These are phyloP conservation scores for Cephalopholis sonnerati DNA, from an alignment of 2,113 vertebrate species.

Conservation along the genomic window DNA sequence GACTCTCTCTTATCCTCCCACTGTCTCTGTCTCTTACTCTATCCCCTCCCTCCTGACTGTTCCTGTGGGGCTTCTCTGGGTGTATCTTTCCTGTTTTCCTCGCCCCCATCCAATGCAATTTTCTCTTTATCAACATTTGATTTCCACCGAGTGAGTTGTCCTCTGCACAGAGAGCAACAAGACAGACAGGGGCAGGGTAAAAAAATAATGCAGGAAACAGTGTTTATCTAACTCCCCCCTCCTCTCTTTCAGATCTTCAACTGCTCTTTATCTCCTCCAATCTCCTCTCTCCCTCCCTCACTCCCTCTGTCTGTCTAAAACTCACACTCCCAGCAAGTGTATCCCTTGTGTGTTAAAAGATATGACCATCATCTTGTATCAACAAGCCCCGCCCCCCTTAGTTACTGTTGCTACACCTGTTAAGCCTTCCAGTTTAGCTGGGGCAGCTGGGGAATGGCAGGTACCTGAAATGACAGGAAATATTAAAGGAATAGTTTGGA, in stretches of 20 bases:
- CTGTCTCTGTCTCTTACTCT: not conserved
- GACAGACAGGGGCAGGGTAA: conserved; percentile 19
- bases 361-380: conserved; percentile 21
- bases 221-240: conserved; percentile 62
- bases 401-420: not conserved
- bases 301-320: conserved; percentile 15
- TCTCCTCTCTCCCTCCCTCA: conserved; percentile 15
- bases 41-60: conserved; percentile 27
- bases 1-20: not conserved
- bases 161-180: conserved; percentile 42
- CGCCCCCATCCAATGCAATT: conserved; percentile 70
- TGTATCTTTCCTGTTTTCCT: conserved; percentile 81
- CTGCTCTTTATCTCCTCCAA: conserved; percentile 52
- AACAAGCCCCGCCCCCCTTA: not conserved
- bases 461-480: too few relatives aligned
- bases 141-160: conserved; percentile 76
- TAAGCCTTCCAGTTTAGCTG: not conserved
- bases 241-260: conserved; percentile 39
- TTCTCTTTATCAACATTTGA: conserved; percentile 81
- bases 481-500: too few relatives aligned
- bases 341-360: conserved; percentile 26
- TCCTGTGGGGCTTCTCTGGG: conserved; percentile 69
- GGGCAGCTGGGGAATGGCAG: too few relatives aligned
- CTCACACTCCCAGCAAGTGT: conserved; percentile 15
- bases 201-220: not conserved